Evolutionary conservation across 35 echinoderm and acorn worm species (phyloP).

Genomic region (Patiria miniata): DNA sequence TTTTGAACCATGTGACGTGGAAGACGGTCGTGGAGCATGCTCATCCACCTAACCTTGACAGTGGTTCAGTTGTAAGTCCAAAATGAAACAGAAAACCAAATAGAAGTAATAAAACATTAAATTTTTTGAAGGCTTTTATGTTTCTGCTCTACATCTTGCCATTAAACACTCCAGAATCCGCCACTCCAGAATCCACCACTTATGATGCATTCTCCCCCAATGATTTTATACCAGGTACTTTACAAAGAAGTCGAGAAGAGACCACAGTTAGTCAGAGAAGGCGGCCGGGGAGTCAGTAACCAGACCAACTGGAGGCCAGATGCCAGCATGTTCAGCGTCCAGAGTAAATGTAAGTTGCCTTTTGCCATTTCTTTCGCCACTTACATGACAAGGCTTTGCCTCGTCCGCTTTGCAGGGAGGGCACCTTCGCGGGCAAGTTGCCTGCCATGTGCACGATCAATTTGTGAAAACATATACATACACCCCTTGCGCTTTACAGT

Average conservation of each 20-base stretch:
- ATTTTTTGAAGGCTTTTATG: too few species aligned
- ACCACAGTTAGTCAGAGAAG: conserved; percentile 50
- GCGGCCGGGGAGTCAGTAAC: conserved; percentile 24
- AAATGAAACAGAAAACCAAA: background rate
- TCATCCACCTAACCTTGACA: conserved; percentile 74
- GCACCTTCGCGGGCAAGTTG: too few species aligned
- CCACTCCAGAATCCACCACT: background rate
- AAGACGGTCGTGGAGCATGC: conserved; percentile 91
- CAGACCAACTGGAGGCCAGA: conserved; percentile 40
- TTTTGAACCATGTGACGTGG: conserved; percentile 97
- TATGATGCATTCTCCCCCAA: background rate
- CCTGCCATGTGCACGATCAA: too few species aligned
- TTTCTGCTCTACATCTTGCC: too few species aligned
- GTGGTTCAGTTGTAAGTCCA: conserved; percentile 78
- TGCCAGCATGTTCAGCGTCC: conserved; percentile 61
- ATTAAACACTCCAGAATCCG: background rate
- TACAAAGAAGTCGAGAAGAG: conserved; percentile 95
- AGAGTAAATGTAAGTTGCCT: conserved; percentile 95
- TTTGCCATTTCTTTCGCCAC: background rate
- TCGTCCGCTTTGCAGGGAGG: too few species aligned
- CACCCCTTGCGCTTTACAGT: too few species aligned
- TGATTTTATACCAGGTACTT: conserved; percentile 77
- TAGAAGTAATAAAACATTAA: background rate
- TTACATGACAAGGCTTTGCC: too few species aligned
- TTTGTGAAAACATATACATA: too few species aligned